phyloP scores from a whole-genome alignment of 2,888 invertebrate genomes.

The Podabrus alpinus region DNA sequence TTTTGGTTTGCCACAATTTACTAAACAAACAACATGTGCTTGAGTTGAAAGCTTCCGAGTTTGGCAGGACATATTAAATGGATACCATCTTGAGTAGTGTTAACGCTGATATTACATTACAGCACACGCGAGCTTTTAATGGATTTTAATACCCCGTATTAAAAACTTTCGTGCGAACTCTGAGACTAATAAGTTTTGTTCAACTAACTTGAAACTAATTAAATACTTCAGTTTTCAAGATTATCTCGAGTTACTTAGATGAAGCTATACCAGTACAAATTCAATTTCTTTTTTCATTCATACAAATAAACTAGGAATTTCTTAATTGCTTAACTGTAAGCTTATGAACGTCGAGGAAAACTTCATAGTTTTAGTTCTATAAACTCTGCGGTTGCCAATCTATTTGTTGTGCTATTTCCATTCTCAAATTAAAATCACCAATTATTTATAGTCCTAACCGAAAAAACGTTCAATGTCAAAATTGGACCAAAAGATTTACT shows the following conservation, averaged over 20 bases:
- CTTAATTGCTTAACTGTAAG: not conserved
- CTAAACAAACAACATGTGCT: not conserved
- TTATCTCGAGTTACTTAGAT: not conserved
- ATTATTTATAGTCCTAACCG: not conserved
- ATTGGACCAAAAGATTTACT: not conserved
- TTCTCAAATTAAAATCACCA: too few relatives aligned
- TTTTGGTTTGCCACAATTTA: not conserved
- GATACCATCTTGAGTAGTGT: not conserved
- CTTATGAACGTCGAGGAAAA: not conserved
- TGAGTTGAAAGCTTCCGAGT: slow-evolving; percentile 5
- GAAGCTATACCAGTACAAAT: not conserved
- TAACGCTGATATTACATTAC: not conserved
- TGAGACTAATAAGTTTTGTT: slow-evolving; percentile 16
- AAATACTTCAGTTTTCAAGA: slow-evolving; percentile 4
- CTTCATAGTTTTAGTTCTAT: not conserved
- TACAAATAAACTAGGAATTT: not conserved
- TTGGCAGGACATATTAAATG: not conserved
- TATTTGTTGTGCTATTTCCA: not conserved
- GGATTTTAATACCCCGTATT: slow-evolving; percentile 14
- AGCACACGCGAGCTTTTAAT: slow-evolving; percentile 10
- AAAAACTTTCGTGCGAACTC: slow-evolving; percentile 14
- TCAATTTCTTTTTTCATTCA: not conserved
- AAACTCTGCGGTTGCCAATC: not conserved
- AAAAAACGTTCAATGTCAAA: not conserved
- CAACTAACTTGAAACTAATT: slow-evolving; percentile 20